These are phyloP conservation scores for Ectemnius continuus DNA, from an alignment of 2,888 invertebrate genomes.

Conservation along the genomic window DNA sequence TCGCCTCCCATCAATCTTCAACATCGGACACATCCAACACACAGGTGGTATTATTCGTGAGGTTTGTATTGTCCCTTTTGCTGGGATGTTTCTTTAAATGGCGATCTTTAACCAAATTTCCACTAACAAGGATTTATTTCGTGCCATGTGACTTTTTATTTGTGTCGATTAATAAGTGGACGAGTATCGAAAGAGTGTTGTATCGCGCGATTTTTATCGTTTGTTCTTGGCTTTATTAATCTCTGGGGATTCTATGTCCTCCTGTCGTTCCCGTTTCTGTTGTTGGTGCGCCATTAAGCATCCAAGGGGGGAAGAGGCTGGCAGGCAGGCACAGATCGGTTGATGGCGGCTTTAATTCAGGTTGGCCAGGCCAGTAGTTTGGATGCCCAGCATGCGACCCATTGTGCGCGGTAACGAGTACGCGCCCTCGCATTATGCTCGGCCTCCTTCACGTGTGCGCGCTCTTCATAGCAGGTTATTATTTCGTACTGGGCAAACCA, in stretches of 20 bases:
- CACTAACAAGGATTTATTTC: too few relatives aligned
- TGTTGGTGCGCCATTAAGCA: slow-evolving; percentile 19
- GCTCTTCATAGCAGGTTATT: slow-evolving; percentile 48
- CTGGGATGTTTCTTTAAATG: too few relatives aligned
- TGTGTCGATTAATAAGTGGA: too few relatives aligned
- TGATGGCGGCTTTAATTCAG: slow-evolving; percentile 50
- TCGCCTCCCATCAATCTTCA: too few relatives aligned
- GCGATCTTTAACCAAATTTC: too few relatives aligned
- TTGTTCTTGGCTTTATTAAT: too few relatives aligned
- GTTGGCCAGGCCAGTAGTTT: slow-evolving; percentile 52
- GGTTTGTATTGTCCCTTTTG: too few relatives aligned
- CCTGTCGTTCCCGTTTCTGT: slow-evolving; percentile 4
- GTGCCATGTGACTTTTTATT: too few relatives aligned
- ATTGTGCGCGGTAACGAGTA: slow-evolving; percentile 63
- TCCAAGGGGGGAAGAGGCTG: slow-evolving; percentile 6
- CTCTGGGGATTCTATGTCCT: not conserved
- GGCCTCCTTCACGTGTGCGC: slow-evolving; percentile 29
- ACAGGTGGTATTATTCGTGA: too few relatives aligned
- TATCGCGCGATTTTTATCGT: too few relatives aligned
- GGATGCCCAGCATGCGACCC: slow-evolving; percentile 60
- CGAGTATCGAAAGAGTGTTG: too few relatives aligned
- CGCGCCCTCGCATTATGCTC: slow-evolving; percentile 46
- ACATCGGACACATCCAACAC: too few relatives aligned
- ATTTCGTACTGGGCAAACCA: slow-evolving; percentile 35
- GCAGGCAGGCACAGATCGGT: slow-evolving; percentile 4